Percentiles rank a stretch among this genome's conserved stretches.
Conservation (phyloP, 2,113 vertebrate species). For the Melospiza georgiana region DNA sequence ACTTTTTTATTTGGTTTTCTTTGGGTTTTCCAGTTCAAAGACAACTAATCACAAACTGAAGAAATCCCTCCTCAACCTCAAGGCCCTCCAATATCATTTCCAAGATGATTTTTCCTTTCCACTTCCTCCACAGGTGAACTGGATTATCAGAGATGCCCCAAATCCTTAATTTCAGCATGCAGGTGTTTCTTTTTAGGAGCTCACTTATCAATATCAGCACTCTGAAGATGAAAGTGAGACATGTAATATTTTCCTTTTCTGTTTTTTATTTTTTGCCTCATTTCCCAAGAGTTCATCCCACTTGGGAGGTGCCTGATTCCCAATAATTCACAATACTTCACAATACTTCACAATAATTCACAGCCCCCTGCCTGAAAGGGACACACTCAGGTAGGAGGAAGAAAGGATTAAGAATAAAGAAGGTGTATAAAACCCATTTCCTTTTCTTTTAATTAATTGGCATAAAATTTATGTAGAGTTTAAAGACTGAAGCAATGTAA, state of each 20-base stretch:
- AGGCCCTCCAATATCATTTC: background rate
- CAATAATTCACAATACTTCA: background rate
- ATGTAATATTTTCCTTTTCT: constrained; percentile 39
- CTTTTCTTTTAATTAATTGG: constrained; percentile 37
- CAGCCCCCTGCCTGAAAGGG: constrained; percentile 1
- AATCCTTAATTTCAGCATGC: constrained; percentile 58
- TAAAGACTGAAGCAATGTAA: constrained; percentile 9
- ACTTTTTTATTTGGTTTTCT: background rate
- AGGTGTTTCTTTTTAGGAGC: constrained; percentile 59
- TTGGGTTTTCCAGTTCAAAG: background rate
- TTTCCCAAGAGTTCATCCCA: constrained; percentile 40
- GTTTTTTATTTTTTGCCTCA: background rate
- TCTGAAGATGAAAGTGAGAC: constrained; percentile 61
- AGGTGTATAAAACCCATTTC: background rate
- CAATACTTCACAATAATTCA: background rate
- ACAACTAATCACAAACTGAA: background rate
- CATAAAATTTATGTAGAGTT: constrained; percentile 10
- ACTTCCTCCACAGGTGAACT: background rate
- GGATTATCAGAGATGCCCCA: background rate
- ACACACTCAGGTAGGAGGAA: background rate
- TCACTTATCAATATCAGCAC: constrained; percentile 34
- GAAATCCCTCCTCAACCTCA: background rate
- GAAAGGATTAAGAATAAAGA: background rate
- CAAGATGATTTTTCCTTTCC: background rate
- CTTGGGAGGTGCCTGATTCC: background rate